Base-by-base conservation (phyloP, 2,113 vertebrate species). In the Barbus barbus region DNA sequence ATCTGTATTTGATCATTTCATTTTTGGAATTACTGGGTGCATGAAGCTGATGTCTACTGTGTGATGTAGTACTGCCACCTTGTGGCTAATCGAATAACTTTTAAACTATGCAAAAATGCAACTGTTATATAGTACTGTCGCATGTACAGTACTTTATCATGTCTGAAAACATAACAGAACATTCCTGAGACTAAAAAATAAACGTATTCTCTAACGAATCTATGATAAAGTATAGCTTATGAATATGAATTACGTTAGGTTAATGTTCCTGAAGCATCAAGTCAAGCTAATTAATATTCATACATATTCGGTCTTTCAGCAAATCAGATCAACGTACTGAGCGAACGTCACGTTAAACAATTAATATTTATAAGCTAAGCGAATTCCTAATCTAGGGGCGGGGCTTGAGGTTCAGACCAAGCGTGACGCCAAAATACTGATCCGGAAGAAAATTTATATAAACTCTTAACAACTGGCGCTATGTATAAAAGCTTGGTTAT, bases 371-470 rank as follows among this genome's bases (percentile, higher is more conserved):
- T 13, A 33, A 22, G 9, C 9, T 13, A 33, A 53, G 1, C 8
- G 9, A 6, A 8, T 33, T 53, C 20, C 7, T n/a, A 11, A 46
- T 28, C 16, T 6, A 1, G 1, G 76, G 83, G 75, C 75, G 61
- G 48, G 46, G 24, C n/a, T 72, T 71, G 20, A 13, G 28, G 75
- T 61, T 63, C 56, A 61, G 24, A 31, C 36, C 5, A 20, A 24
- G 81, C 24, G 67, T 73, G 22, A 5, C 74, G 81, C 13, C 8
- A 24, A 12, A 36, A 69, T 20, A 22, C 16, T 78, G 51, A 77
- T 81, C 73, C 82, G 84, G 84, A 88, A 84, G 82, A 28, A 26
- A 58, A 58, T 58, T n/a, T 63, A 26, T 7, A 51, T 7, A 63
- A 31, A 20, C 20, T 51, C 22, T 22, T 69, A 51, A 56, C 28